These are phyloP conservation scores for Suncus etruscus DNA, from an alignment of 2,113 vertebrate genomes.

Conservation along the genomic window DNA sequence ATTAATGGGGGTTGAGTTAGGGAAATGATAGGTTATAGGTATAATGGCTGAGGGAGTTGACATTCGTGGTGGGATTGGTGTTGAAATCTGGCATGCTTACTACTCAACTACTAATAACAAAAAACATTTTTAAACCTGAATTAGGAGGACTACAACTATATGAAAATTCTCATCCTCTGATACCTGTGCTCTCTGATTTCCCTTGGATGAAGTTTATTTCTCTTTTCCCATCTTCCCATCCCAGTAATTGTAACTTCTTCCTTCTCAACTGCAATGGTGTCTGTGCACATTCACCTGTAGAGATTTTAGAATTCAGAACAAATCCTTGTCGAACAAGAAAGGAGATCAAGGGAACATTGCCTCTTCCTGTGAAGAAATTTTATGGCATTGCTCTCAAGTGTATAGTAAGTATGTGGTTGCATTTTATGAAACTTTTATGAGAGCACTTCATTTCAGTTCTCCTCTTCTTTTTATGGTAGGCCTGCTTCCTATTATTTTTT, in stretches of 20 bases:
- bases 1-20: too few relatives aligned
- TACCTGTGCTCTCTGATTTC: slow-evolving; percentile 65
- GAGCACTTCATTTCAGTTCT: slow-evolving; percentile 54
- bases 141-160: slow-evolving; percentile 20
- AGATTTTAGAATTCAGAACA: slow-evolving; percentile 68
- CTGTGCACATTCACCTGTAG: slow-evolving; percentile 62
- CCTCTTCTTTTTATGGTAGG: slow-evolving; percentile 49
- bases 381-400: slow-evolving; percentile 72
- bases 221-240: slow-evolving; percentile 37
- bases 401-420: slow-evolving; percentile 44
- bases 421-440: slow-evolving; percentile 65
- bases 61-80: too few relatives aligned
- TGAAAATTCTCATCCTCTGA: slow-evolving; percentile 60
- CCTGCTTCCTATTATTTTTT: slow-evolving; percentile 65
- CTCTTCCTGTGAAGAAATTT: slow-evolving; percentile 53
- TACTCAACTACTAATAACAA: too few relatives aligned
- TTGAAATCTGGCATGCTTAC: too few relatives aligned
- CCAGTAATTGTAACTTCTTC: slow-evolving; percentile 47
- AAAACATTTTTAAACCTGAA: not conserved
- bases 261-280: slow-evolving; percentile 16
- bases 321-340: slow-evolving; percentile 65
- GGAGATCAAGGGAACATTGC: slow-evolving; percentile 59
- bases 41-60: too few relatives aligned
- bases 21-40: too few relatives aligned
- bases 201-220: slow-evolving; percentile 45